phyloP scores from a whole-genome alignment of 2,888 invertebrate genomes.

The Sinodicranocentrus sp. region DNA sequence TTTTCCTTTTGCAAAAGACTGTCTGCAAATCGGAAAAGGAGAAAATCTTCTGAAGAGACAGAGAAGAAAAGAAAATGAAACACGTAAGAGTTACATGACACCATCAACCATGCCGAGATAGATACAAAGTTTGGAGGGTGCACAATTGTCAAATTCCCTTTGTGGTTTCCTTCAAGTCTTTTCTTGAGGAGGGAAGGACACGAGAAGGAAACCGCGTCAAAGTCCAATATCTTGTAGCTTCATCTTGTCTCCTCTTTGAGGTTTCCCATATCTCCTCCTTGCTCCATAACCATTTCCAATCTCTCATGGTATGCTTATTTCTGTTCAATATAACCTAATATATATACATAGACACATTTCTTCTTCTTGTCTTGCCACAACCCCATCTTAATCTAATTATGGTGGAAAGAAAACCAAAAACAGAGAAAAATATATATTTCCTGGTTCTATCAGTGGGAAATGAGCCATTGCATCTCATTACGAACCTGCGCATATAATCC shows the following conservation, averaged over 20 bases:
- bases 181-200: not conserved
- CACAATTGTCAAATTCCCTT: not conserved
- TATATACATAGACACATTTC: too few relatives aligned
- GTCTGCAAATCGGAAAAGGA: too few relatives aligned
- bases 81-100: too few relatives aligned
- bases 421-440: slow-evolving; percentile 4
- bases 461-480: slow-evolving; percentile 40
- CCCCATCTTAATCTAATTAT: slow-evolving; percentile 45
- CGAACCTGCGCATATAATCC: too few relatives aligned
- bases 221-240: slow-evolving; percentile 26
- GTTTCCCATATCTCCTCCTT: not conserved
- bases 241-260: slow-evolving; percentile 20
- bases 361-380: not conserved
- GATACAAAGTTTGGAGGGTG: too few relatives aligned
- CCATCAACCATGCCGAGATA: too few relatives aligned
- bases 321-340: too few relatives aligned
- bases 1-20: too few relatives aligned
- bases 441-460: slow-evolving; percentile 1
- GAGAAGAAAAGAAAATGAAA: too few relatives aligned
- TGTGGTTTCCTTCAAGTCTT: slow-evolving; percentile 3
- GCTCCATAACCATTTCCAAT: too few relatives aligned
- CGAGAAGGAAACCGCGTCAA: slow-evolving; percentile 18
- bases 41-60: too few relatives aligned
- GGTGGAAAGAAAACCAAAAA: slow-evolving; percentile 13
- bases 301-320: too few relatives aligned